Evolutionary conservation across 2,797 vertebrate species (phyloP), one percentile per base, ranked within the genome.

Genomic region (Hypotaenidia okinawae): DNA sequence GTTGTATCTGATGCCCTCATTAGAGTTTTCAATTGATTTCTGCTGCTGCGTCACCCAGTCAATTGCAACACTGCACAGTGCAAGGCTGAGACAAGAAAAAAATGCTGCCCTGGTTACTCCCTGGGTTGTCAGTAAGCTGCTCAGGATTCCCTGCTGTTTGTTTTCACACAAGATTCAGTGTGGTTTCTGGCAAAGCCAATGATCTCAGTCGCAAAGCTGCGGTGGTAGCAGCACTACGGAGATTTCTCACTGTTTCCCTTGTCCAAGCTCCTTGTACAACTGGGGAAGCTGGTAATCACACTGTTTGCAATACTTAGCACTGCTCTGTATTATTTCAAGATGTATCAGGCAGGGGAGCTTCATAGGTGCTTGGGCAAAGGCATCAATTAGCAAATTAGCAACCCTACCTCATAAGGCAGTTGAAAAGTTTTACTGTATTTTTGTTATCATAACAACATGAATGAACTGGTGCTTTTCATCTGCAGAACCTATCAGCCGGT

Each of bases 21-120:
- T 94, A 91, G 79, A 57, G 57, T 85, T 87, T 77, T 73, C 57
- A 4, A 22, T 96, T 94, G 93, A 97, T 97, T 97, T 94, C 84
- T 93, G 73, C 75, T 92, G 55, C 89, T 95, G 61, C 21, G 13
- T 84, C 90, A 94, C 91, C 47, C 2, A 25, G 82, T 94, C 94
- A 93, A 89, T 90, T 82, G 79, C 81, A 95, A 27, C 58, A 28
- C 37, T 41, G 81, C 30, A 54, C 63, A 82, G 63, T 68, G 85
- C 68, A 86, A 88, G 63, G 54, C 92, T 83, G 77, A 81, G 67
- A 58, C 45, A 49, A 51, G 43, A 78, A 94, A 96, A 95, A 93
- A 91, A 72, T 35, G 61, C 61, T 70, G 74, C 49, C 57, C 49
- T 94, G 33, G 32, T 87, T 93, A 75, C 82, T 89, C 10, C 14